These are phyloP conservation scores for Ptychochromis oligacanthus DNA, from an alignment of 2,113 vertebrate species.

Conservation along the genomic window DNA sequence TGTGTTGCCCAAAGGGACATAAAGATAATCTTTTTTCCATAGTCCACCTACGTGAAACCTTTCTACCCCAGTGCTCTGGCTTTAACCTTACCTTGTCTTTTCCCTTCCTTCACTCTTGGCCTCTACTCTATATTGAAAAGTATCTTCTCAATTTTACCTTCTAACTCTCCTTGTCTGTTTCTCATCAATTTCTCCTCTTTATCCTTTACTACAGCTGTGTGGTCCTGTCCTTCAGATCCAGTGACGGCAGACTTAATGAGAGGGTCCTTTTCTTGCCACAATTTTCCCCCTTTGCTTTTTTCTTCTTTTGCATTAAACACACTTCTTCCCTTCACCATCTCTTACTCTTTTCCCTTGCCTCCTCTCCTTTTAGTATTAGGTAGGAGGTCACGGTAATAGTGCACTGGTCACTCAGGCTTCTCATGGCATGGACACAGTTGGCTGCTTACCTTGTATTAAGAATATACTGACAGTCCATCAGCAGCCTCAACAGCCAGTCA, in stretches of 20 bases:
- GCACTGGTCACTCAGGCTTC: constrained; percentile 13
- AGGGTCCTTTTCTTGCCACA: not conserved
- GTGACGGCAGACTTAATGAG: not conserved
- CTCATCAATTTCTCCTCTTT: constrained; percentile 3
- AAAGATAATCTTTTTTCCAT: not conserved
- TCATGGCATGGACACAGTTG: constrained; percentile 24
- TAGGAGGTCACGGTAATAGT: constrained; percentile 42
- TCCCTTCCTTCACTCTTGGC: not conserved
- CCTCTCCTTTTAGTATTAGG: not conserved
- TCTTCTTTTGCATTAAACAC: not conserved
- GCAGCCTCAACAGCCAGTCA: not conserved
- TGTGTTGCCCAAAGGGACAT: not conserved
- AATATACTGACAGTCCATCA: constrained; percentile 29
- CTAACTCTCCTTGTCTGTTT: not conserved
- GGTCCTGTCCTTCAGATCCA: not conserved
- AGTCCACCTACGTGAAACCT: not conserved
- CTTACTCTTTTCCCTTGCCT: not conserved
- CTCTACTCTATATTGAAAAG: not conserved
- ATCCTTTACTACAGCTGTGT: not conserved
- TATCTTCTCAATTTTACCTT: constrained; percentile 1
- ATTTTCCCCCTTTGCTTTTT: not conserved
- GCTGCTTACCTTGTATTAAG: constrained; percentile 23
- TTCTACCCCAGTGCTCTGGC: not conserved
- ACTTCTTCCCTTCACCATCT: not conserved
- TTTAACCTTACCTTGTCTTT: not conserved